Evolutionary conservation across 35 echinoderm and acorn worm species (phyloP).

Genomic region (Ophioderma brevispina): DNA sequence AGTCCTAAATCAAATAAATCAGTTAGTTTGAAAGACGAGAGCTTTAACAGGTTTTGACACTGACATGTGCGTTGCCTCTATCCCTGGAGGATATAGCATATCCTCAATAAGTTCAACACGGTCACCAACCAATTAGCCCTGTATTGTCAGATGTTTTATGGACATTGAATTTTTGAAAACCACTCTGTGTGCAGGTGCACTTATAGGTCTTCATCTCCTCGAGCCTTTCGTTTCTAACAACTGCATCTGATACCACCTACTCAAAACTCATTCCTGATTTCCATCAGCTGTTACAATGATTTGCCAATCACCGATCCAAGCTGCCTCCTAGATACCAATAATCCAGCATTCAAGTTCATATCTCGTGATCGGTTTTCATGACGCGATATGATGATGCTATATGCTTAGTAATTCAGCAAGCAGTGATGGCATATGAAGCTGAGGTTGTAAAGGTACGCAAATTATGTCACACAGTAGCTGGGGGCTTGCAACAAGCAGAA

Average conservation of each 20-base stretch:
- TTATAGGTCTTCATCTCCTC: neutral
- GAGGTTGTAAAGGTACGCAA: neutral
- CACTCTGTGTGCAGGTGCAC: neutral
- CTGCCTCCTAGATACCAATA: neutral
- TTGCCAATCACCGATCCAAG: neutral
- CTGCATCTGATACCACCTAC: neutral
- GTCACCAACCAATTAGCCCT: neutral
- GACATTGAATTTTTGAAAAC: neutral
- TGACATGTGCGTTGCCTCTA: neutral
- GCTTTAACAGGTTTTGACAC: neutral
- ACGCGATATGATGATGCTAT: constrained; percentile 4
- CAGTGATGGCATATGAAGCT: neutral
- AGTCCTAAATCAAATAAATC: constrained; percentile 7
- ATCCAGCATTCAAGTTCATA: constrained; percentile 7
- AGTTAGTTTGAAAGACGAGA: constrained; percentile 25
- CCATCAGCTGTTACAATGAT: constrained; percentile 9
- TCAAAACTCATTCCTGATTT: constrained; percentile 4
- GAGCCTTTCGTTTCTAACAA: constrained; percentile 6
- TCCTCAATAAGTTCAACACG: neutral
- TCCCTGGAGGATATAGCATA: neutral
- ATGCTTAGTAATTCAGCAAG: neutral
- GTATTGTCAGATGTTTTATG: neutral
- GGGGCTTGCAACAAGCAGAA: neutral
- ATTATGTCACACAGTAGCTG: neutral
- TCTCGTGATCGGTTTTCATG: constrained; percentile 4